Conservation (phyloP, 1,140 invertebrate genomes). For the Ceratosolen fusciceps region DNA sequence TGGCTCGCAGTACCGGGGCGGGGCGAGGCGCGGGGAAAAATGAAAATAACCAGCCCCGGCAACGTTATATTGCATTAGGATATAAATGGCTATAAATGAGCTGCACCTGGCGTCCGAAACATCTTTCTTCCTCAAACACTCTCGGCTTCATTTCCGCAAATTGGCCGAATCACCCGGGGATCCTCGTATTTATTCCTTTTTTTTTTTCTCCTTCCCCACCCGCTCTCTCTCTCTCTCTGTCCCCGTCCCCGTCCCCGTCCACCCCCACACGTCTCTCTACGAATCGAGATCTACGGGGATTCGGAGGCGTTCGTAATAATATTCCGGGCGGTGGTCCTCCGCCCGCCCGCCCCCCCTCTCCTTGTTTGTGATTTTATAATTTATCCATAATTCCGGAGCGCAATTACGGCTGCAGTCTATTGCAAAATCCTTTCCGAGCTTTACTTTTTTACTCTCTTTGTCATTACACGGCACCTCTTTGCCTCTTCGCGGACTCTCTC, state of each 20-base stretch:
- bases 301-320: too few species aligned
- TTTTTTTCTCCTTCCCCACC: too few species aligned
- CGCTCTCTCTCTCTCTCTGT: too few species aligned
- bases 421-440: background rate
- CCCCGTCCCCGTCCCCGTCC: too few species aligned
- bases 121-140: background rate
- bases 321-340: too few species aligned
- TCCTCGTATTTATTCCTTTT: background rate
- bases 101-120: background rate
- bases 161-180: background rate
- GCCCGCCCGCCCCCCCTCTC: too few species aligned
- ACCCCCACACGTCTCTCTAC: too few species aligned
- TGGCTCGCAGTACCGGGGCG: background rate
- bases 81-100: background rate
- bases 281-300: too few species aligned
- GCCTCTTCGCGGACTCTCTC: background rate
- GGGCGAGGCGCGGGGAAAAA: background rate
- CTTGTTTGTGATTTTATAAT: background rate
- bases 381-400: background rate
- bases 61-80: background rate
- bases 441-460: background rate
- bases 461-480: too few species aligned
- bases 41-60: background rate
- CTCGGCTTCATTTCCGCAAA: background rate
- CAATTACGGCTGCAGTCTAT: background rate